phyloP scores from a whole-genome alignment of 2,113 vertebrate genomes.

The Sapayoa aenigma region DNA sequence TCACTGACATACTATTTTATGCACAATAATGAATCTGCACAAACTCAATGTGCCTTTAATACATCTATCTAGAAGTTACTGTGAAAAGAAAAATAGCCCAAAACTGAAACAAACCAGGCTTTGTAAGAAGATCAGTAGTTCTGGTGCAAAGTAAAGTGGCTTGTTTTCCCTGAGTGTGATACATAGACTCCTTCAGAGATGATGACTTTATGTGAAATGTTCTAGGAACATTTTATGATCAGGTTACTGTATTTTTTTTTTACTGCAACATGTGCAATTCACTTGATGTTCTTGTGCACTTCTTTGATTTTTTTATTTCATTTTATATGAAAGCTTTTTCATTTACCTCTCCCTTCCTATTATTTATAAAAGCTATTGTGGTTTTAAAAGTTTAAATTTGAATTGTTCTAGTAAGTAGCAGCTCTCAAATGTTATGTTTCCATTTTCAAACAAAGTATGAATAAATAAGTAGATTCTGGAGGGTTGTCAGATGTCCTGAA shows the following conservation, averaged over 20 bases:
- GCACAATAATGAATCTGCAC: not conserved
- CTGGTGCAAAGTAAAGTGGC: not conserved
- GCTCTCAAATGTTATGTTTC: not conserved
- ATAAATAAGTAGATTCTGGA: constrained; percentile 42
- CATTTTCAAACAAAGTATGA: not conserved
- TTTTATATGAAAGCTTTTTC: constrained; percentile 64
- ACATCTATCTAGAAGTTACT: not conserved
- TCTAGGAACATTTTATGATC: constrained; percentile 26
- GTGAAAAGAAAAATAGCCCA: not conserved
- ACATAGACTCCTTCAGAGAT: not conserved
- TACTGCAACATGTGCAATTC: constrained; percentile 54
- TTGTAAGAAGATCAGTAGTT: constrained; percentile 11
- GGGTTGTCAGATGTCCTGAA: not conserved
- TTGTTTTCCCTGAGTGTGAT: constrained; percentile 1
- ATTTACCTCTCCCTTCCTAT: constrained; percentile 10
- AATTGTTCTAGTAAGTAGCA: constrained; percentile 33
- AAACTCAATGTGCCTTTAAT: not conserved
- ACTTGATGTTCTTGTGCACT: constrained; percentile 62
- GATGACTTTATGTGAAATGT: not conserved
- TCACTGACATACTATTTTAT: not conserved
- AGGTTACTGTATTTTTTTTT: constrained; percentile 56
- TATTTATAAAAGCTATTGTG: constrained; percentile 59
- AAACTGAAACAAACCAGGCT: not conserved
- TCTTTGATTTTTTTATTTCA: constrained; percentile 32
- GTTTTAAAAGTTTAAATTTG: constrained; percentile 13